phyloP scores from a whole-genome alignment of 2,113 vertebrate species.

The Chaenogobius annularis region DNA sequence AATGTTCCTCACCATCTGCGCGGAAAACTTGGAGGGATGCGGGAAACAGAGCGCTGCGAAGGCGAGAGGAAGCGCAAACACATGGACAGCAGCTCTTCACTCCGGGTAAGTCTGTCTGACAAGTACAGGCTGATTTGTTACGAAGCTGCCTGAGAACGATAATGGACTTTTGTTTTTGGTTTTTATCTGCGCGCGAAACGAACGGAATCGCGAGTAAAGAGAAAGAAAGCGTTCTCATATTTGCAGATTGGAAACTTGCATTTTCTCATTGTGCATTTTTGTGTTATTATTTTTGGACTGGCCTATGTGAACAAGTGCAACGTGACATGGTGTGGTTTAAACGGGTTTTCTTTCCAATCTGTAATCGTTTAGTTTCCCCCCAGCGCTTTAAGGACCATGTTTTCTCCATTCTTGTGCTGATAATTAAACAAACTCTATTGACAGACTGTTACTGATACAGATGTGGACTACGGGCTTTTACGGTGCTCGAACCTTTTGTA shows the following conservation, averaged over 20 bases:
- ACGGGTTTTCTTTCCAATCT: not conserved
- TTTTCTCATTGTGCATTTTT: not conserved
- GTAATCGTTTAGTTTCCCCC: too few species aligned
- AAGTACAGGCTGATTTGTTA: not conserved
- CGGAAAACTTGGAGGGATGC: slow-evolving; percentile 56
- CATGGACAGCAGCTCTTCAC: slow-evolving; percentile 45
- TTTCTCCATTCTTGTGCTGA: not conserved
- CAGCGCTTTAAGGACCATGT: too few species aligned
- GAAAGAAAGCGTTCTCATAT: too few species aligned
- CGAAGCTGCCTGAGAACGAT: not conserved
- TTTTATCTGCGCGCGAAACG: too few species aligned
- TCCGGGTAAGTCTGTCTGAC: slow-evolving; percentile 51
- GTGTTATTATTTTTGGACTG: not conserved
- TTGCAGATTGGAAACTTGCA: not conserved
- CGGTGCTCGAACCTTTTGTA: not conserved
- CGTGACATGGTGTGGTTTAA: not conserved
- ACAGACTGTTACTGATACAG: not conserved
- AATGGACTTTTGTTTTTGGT: not conserved
- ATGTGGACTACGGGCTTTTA: slow-evolving; percentile 3
- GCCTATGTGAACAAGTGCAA: not conserved
- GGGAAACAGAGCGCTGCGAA: slow-evolving; percentile 13
- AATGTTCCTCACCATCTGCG: slow-evolving; percentile 45
- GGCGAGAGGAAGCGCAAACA: slow-evolving; percentile 22
- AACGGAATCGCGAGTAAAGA: too few species aligned
- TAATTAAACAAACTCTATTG: not conserved